A percentile compares a stretch with the other conserved stretches of the same genome.
phyloP scores from a whole-genome alignment of 2,113 vertebrate species.

The Solenodon paradoxus region DNA sequence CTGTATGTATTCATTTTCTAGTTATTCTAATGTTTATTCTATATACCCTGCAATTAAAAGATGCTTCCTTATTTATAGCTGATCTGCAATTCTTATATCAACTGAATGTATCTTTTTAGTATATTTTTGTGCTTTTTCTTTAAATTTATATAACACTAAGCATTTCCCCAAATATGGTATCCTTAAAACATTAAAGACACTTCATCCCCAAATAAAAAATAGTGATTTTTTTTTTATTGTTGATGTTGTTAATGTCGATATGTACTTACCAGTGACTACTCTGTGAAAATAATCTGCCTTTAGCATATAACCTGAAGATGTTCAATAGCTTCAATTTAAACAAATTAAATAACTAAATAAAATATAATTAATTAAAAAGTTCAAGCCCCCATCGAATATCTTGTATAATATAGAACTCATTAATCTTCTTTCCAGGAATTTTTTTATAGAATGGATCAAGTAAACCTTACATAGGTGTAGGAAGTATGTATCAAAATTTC shows the following conservation, averaged over 20 bases:
- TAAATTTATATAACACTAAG: neutral
- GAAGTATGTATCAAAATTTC: neutral
- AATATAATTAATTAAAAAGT: neutral
- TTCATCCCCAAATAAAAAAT: neutral
- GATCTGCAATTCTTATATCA: neutral
- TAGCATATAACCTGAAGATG: neutral
- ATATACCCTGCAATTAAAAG: neutral
- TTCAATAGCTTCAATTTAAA: neutral
- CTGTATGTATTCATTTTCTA: neutral
- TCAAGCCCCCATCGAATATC: neutral
- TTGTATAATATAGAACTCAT: neutral
- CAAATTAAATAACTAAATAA: neutral
- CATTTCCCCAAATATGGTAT: neutral
- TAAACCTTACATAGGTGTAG: neutral
- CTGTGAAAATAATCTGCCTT: neutral
- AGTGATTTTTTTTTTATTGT: neutral
- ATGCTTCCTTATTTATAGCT: neutral
- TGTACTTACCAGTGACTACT: neutral
- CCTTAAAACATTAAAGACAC: neutral
- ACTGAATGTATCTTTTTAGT: neutral
- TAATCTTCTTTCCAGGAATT: neutral
- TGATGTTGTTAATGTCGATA: neutral
- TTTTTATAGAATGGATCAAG: neutral
- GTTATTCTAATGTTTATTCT: neutral
- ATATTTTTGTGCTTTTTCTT: neutral